These are phyloP conservation scores for Peromyscus eremicus DNA, from an alignment of 2,797 vertebrate species.

Conservation along the genomic window DNA sequence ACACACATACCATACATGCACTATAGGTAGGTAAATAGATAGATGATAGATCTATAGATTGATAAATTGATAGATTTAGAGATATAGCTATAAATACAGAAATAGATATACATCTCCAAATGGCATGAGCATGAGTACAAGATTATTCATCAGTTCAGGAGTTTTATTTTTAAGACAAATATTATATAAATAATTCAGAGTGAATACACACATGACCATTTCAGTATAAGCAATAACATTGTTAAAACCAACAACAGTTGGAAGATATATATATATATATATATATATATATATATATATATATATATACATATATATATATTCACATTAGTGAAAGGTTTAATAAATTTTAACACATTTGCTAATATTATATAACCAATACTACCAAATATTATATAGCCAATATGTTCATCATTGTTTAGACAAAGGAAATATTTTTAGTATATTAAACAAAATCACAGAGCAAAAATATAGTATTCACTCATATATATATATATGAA, in stretches of 20 bases:
- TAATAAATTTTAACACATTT: slow-evolving; percentile 19
- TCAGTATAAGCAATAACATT: background rate
- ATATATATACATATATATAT: background rate
- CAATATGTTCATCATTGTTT: background rate
- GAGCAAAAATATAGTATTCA: background rate
- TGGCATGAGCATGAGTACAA: background rate
- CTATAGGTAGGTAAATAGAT: background rate
- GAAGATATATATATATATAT: background rate
- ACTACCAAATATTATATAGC: background rate
- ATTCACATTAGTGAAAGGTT: background rate
- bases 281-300: background rate
- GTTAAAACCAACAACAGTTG: background rate
- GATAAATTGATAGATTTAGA: background rate
- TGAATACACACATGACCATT: background rate
- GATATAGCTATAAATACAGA: background rate
- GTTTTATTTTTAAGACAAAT: background rate
- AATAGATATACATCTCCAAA: background rate
- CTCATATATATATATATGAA: background rate
- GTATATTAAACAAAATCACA: slow-evolving; percentile 7
- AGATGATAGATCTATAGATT: background rate
- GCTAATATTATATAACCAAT: background rate
- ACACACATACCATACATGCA: background rate
- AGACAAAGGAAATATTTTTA: slow-evolving; percentile 19
- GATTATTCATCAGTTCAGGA: background rate
- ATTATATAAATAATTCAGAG: slow-evolving; percentile 48